Percentiles rank a stretch among this genome's conserved stretches.
These are phyloP conservation scores for Cyanoramphus novaezelandiae DNA, from an alignment of 2,113 vertebrate genomes.

Conservation along the genomic window DNA sequence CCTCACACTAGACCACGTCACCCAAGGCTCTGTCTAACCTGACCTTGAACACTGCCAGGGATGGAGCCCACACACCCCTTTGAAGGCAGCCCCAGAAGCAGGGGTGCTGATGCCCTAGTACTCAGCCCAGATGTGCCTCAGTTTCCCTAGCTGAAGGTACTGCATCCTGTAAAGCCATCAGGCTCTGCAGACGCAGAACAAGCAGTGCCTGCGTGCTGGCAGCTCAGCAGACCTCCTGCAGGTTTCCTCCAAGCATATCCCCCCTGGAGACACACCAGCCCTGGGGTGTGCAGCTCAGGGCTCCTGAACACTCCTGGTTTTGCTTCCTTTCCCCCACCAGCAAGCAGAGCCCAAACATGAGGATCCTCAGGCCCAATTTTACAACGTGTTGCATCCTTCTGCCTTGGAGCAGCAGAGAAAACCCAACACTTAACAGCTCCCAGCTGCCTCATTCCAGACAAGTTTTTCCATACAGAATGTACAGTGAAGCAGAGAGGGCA, in stretches of 20 bases:
- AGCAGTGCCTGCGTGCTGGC: fast-evolving
- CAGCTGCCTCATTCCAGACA: neutral
- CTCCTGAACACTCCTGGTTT: neutral
- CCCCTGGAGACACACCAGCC: neutral
- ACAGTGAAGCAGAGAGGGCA: neutral
- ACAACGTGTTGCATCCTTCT: neutral
- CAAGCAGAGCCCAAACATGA: neutral
- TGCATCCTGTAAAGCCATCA: neutral
- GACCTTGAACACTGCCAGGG: neutral
- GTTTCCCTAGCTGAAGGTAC: neutral
- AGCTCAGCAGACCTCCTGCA: neutral
- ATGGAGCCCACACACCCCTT: neutral
- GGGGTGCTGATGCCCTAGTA: neutral
- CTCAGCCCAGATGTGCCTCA: neutral
- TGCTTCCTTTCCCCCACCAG: neutral
- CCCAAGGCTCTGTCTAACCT: neutral
- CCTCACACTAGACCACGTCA: neutral
- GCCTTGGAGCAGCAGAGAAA: neutral
- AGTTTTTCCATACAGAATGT: neutral
- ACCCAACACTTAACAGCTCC: neutral
- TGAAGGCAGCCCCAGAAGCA: fast-evolving
- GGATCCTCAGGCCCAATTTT: neutral
- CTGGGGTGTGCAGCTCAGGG: fast-evolving
- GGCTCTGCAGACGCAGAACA: neutral
- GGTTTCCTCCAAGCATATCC: neutral